Percentiles rank a stretch among this genome's conserved stretches.
Evolutionary conservation across 2,888 invertebrate species (phyloP).

Genomic region (Camptogramma bilineatum): DNA sequence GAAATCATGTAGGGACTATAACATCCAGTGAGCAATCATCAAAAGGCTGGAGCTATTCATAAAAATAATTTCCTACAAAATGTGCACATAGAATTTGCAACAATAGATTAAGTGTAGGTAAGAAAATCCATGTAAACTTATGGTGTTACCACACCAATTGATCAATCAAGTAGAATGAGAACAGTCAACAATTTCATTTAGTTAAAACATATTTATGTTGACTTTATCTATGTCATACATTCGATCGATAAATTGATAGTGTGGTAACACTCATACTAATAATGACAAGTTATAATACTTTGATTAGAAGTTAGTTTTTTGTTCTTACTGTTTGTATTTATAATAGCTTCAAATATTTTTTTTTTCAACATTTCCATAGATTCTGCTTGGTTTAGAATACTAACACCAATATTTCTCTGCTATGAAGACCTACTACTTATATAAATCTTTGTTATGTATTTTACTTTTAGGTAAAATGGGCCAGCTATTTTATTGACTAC

Average conservation of each 20-base stretch:
- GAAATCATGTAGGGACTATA: slow-evolving; percentile 5
- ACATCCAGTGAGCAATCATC: slow-evolving; percentile 23
- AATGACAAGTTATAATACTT: slow-evolving; percentile 19
- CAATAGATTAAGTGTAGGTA: slow-evolving; percentile 16
- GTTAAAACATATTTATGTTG: not conserved
- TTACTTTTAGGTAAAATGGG: slow-evolving; percentile 63
- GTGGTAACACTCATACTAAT: not conserved
- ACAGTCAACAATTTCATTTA: not conserved
- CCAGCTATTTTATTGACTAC: slow-evolving; percentile 69
- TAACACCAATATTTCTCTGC: slow-evolving; percentile 23
- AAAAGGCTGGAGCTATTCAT: slow-evolving; percentile 16
- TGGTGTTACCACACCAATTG: not conserved
- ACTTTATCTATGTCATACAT: not conserved
- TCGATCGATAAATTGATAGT: no score
- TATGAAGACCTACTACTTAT: slow-evolving; percentile 9
- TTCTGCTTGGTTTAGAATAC: slow-evolving; percentile 9
- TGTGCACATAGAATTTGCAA: slow-evolving; percentile 29
- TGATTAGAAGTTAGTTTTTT: slow-evolving; percentile 9
- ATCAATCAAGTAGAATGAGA: not conserved
- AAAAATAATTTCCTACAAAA: slow-evolving; percentile 7
- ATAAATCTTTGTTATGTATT: slow-evolving; percentile 46
- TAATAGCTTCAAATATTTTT: not conserved
- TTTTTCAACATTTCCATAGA: not conserved
- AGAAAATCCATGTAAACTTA: not conserved
- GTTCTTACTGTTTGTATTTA: not conserved